Evolutionary conservation across 2,797 vertebrate genomes (phyloP).

Genomic region (Peromyscus aztecus): DNA sequence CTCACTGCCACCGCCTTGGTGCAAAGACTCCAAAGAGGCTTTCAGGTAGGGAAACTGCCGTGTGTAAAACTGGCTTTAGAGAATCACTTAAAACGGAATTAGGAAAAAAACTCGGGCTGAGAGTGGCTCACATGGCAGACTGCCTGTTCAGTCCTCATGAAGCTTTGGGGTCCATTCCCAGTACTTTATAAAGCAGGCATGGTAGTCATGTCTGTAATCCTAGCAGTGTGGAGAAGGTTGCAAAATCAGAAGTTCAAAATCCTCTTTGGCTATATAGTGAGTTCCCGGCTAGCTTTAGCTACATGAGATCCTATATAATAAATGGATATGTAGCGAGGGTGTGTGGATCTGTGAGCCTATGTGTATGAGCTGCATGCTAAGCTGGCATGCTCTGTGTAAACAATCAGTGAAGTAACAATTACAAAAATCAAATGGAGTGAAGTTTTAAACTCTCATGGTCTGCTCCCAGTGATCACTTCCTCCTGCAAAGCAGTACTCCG

Average conservation of each 20-base stretch:
- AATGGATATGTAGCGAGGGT: neutral
- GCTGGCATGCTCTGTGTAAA: neutral
- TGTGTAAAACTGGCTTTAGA: slow-evolving; percentile 2
- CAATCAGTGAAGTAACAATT: neutral
- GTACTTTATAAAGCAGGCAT: neutral
- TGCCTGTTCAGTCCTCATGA: neutral
- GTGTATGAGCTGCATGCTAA: neutral
- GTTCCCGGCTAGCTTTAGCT: neutral
- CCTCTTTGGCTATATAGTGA: neutral
- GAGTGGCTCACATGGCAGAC: neutral
- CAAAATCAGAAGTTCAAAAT: neutral
- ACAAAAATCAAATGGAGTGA: neutral
- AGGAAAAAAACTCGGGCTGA: slow-evolving; percentile 25
- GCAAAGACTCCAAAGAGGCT: neutral
- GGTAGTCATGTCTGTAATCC: neutral
- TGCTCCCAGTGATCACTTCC: neutral
- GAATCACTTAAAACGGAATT: slow-evolving; percentile 60
- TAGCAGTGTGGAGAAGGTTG: neutral
- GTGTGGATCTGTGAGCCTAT: too few species aligned
- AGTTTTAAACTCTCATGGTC: neutral
- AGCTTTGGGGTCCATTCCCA: neutral
- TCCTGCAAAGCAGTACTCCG: neutral
- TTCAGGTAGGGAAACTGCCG: slow-evolving; percentile 1
- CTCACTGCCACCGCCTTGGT: slow-evolving; percentile 60
- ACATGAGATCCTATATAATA: neutral